Evolutionary conservation across 2,888 invertebrate genomes (phyloP), one percentile per base, ranked within the genome.

Genomic region (Ectobius pallidus): DNA sequence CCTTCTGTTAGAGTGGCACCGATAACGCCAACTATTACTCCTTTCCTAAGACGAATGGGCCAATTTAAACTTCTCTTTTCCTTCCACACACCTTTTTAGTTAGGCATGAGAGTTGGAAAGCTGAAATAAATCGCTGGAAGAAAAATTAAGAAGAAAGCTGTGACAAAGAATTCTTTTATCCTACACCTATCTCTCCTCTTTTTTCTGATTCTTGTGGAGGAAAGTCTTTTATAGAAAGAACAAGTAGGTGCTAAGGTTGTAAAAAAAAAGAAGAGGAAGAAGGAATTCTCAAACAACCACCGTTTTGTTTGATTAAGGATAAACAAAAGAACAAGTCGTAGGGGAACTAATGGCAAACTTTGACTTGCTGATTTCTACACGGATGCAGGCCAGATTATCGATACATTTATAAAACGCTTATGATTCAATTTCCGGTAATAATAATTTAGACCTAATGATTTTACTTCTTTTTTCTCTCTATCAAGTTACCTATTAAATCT

Each of bases 1-100:
- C 55, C 22, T 22, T 49, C 55, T 3, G 46, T 18, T n/a, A 44
- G 32, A 39, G 63, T 62, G 27, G 63, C 9, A 34, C 72, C 49
- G 72, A 72, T 72, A 72, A 72, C 44, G 30, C 16, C 30, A 11
- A 65, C 30, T 46, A 46, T 44, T 58, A 44, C 61, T 34, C 34
- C 49, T 62, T 32, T 16, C 18, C 65, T 27, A 68, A 72, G 72
- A 72, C 72, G 69, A 69, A 72, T 72, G 72, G 42, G 72, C 68
- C 72, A 72, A 72, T 72, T 72, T 72, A 55, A 72, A 72, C 52
- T 67, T 69, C 55, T 30, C 67, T 67, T 44, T 65, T 46, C 30
- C 65, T 46, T 44, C 25, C 6, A 18, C n/a, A n/a, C 65, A 65
- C 65, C 46, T 70, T 70, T 70, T 70, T 70, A 70, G 61, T 70